Base-by-base conservation (phyloP, 2,888 invertebrate genomes). In the Oscheius sp. region DNA sequence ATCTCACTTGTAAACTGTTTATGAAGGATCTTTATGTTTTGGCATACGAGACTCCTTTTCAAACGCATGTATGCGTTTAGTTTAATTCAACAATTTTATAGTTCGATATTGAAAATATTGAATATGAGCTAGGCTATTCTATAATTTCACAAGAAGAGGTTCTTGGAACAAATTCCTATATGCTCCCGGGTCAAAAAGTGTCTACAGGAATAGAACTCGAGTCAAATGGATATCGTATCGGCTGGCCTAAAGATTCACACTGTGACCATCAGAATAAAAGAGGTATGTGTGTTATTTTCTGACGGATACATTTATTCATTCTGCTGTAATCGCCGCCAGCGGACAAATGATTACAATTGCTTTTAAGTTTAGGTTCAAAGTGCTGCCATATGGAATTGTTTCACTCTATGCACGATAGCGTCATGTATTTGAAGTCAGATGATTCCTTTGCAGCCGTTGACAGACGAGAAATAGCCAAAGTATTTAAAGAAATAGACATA, bases 241-340 rank as follows among this genome's bases (percentile, higher is more conserved):
- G 55, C 12, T 55, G 10, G 20, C 55, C 55, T 6, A 55, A 55
- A 17, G 55, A 55, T 55, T 55, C 55, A 2, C 55, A 55, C 17
- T 55, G 55, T 55, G 55, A 55, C 12, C 33, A 55, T 55, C 17
- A 55, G 1, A 31, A 34, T 2, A 55, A 34, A 20, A 34, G 8
- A 34, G 55, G 55, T 55, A 17, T 17, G 55, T 34, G 34, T 23
- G 3, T 55, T 52, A 34, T 34, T 34, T n/a, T n/a, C n/a, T n/a
- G n/a, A n/a, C n/a, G n/a, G n/a, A n/a, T n/a, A n/a, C n/a, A n/a
- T n/a, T n/a, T n/a, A n/a, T n/a, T n/a, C n/a, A n/a, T n/a, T n/a
- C n/a, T n/a, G n/a, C n/a, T n/a, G n/a, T n/a, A n/a, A n/a, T n/a
- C n/a, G n/a, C n/a, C n/a, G n/a, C n/a, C n/a, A n/a, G n/a, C n/a